Percentiles rank a stretch among this genome's conserved stretches.
These are phyloP conservation scores for Rhinoraja longicauda DNA, from an alignment of 2,797 vertebrate genomes.

Conservation along the genomic window DNA sequence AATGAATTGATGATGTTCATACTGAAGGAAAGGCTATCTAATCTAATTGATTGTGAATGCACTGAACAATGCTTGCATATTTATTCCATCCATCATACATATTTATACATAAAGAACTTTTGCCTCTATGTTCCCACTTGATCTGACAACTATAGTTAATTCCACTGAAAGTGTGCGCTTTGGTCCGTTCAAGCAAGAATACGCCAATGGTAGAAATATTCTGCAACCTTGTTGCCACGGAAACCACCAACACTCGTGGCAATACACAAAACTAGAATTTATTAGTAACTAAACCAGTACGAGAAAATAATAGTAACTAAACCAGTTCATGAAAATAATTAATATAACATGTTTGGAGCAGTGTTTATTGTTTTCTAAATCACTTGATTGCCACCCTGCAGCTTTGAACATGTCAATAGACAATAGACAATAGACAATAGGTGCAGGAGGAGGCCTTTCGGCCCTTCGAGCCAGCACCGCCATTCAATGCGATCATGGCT, in stretches of 20 bases:
- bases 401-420: not conserved
- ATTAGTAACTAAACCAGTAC: not conserved
- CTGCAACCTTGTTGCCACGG: slow-evolving; percentile 10
- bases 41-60: not conserved
- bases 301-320: not conserved
- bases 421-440: no score
- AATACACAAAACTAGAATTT: not conserved
- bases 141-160: not conserved
- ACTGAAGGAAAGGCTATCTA: not conserved
- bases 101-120: not conserved
- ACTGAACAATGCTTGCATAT: not conserved
- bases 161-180: not conserved
- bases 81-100: not conserved
- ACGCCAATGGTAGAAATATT: not conserved
- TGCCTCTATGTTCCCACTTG: not conserved
- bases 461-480: no score
- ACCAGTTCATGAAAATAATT: not conserved
- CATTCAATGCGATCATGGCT: no score
- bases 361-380: not conserved
- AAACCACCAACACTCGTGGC: not conserved
- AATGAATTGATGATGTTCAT: not conserved
- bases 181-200: not conserved
- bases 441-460: no score
- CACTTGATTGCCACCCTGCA: not conserved
- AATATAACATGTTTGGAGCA: not conserved